Evolutionary conservation across 2,797 vertebrate genomes (phyloP).

Genomic region (Philypnodon macrostomus): DNA sequence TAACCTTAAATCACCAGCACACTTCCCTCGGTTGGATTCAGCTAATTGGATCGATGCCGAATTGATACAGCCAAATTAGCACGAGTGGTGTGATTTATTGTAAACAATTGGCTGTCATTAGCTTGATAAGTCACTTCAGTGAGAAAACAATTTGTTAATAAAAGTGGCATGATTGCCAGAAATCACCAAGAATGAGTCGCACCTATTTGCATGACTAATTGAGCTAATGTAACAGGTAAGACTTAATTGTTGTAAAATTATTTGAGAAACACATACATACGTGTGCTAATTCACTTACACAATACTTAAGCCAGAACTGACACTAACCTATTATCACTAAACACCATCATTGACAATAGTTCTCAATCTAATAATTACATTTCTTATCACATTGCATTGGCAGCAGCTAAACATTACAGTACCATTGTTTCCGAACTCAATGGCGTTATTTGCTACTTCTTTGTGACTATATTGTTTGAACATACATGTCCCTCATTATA

Average conservation of each 20-base stretch:
- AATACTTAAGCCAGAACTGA: no score
- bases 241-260: no score
- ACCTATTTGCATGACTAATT: no score
- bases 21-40: conserved; percentile 12
- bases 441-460: no score
- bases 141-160: conserved; percentile 4
- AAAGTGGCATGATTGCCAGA: not conserved
- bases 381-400: not conserved
- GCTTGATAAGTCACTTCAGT: conserved; percentile 16
- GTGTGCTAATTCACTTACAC: no score
- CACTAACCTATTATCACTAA: not conserved
- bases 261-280: no score
- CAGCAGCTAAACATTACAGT: not conserved
- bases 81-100: conserved; percentile 1
- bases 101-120: conserved; percentile 17
- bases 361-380: conserved; percentile 1
- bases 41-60: conserved; percentile 20
- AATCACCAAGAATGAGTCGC: conserved; percentile 1
- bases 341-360: not conserved
- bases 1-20: conserved; percentile 15
- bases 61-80: conserved; percentile 12
- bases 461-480: no score
- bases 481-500: no score
- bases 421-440: no score
- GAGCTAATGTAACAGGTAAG: no score